These are phyloP conservation scores for Slavum lentiscoides DNA, from an alignment of 2,888 invertebrate genomes.

Conservation along the genomic window DNA sequence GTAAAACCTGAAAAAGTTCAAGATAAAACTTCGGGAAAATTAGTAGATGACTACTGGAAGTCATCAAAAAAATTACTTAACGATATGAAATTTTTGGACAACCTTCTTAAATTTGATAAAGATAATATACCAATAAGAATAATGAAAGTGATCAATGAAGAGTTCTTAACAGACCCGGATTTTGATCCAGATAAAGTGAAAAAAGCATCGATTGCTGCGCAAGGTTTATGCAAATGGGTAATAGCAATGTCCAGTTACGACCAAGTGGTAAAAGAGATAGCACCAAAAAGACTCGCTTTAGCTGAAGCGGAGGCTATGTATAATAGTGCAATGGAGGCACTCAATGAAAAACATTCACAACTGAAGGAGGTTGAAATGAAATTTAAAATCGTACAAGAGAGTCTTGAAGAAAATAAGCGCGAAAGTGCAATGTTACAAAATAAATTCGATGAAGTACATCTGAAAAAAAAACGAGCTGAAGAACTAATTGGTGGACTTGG, in stretches of 20 bases:
- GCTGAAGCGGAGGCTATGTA: conserved; percentile 83
- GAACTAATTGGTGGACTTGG: conserved; percentile 90
- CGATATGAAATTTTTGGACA: conserved; percentile 89
- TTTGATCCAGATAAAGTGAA: conserved; percentile 91
- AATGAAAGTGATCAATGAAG: conserved; percentile 81
- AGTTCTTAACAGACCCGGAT: conserved; percentile 79
- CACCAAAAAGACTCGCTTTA: conserved; percentile 90
- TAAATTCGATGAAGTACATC: conserved; percentile 62
- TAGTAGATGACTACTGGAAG: conserved; percentile 91
- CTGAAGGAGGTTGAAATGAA: conserved; percentile 60
- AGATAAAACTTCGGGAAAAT: conserved; percentile 74
- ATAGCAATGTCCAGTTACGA: conserved; percentile 94
- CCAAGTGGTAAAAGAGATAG: conserved; percentile 85
- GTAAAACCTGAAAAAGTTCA: conserved; percentile 86
- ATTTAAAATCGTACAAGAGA: conserved; percentile 70
- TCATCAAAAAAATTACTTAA: conserved; percentile 85
- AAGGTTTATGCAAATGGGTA: conserved; percentile 93
- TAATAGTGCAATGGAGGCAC: conserved; percentile 72
- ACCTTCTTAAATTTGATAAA: conserved; percentile 84
- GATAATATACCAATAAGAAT: conserved; percentile 85
- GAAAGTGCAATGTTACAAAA: conserved; percentile 19
- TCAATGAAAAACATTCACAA: conserved; percentile 59
- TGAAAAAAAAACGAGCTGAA: conserved; percentile 86
- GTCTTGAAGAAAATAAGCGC: conserved; percentile 78
- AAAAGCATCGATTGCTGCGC: conserved; percentile 84